A percentile compares a stretch with the other conserved stretches of the same genome.
Conservation (phyloP, 2,888 invertebrate species). For the Latrodectus elegans region DNA sequence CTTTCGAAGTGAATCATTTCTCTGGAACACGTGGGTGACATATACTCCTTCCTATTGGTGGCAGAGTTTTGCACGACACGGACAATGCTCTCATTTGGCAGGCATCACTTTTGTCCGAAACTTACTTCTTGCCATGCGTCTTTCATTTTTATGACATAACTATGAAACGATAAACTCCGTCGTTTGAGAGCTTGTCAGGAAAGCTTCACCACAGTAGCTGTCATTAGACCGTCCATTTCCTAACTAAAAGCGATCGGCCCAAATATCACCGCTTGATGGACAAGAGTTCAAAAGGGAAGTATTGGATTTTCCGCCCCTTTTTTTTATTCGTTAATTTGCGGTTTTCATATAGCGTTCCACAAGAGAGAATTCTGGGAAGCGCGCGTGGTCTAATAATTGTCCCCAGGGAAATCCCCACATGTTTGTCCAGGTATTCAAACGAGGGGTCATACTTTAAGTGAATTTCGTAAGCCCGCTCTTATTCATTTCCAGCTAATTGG, state of each 20-base stretch:
- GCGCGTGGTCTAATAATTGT: not conserved
- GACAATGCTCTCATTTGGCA: slow-evolving; percentile 1
- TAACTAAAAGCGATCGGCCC: not conserved
- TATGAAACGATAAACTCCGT: not conserved
- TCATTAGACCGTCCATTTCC: too few relatives aligned
- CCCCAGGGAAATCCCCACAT: slow-evolving; percentile 1
- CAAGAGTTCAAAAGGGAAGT: not conserved
- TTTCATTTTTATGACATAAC: not conserved
- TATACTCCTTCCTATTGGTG: not conserved
- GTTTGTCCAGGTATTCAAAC: not conserved
- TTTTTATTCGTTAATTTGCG: slow-evolving; percentile 16
- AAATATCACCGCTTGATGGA: not conserved
- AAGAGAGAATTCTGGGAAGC: slow-evolving; percentile 32
- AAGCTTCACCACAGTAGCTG: too few relatives aligned
- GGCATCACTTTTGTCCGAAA: not conserved
- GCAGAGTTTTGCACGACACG: not conserved
- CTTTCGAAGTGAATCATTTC: slow-evolving; percentile 17
- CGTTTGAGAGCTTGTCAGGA: not conserved
- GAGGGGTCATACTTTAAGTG: not conserved
- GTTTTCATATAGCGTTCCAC: slow-evolving; percentile 23
- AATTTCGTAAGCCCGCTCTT: not conserved
- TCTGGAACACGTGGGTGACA: slow-evolving; percentile 7
- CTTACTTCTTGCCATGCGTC: not conserved
- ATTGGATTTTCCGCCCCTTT: slow-evolving; percentile 24
- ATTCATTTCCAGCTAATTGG: not conserved